phyloP scores from a whole-genome alignment of 2,888 invertebrate species.

The Drosophila leonis region DNA sequence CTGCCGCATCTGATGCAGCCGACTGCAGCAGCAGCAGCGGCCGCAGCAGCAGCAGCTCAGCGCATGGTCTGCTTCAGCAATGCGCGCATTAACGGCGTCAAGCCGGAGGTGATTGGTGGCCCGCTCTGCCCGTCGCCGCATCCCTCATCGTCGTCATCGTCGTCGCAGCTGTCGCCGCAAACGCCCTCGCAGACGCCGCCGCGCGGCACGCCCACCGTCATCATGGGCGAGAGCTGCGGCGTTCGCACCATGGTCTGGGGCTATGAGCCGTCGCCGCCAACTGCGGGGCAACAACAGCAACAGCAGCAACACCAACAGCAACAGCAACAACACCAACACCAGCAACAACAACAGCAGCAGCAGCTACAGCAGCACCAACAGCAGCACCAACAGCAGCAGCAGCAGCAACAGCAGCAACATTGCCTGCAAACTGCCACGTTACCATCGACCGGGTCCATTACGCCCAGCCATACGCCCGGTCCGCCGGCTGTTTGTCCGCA shows the following conservation, averaged over 20 bases:
- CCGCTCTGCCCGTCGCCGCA: constrained; percentile 84
- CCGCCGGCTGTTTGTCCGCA: constrained; percentile 81
- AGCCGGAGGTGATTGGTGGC: constrained; percentile 93
- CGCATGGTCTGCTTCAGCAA: constrained; percentile 87
- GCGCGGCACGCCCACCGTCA: constrained; percentile 93
- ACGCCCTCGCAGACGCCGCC: constrained; percentile 85
- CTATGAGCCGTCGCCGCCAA: constrained; percentile 86
- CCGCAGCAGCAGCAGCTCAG: constrained; percentile 83
- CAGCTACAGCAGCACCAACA: constrained; percentile 49
- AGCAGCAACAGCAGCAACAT: constrained; percentile 63
- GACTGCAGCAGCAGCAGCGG: constrained; percentile 81
- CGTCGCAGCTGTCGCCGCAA: constrained; percentile 84
- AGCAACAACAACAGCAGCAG: constrained; percentile 61
- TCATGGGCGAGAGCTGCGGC: constrained; percentile 97
- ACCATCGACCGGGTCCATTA: constrained; percentile 85
- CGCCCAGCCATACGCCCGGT: constrained; percentile 85
- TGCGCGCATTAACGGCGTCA: constrained; percentile 91
- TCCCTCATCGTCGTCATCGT: constrained; percentile 83
- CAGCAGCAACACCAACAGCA: constrained; percentile 70
- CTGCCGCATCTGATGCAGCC: constrained; percentile 84
- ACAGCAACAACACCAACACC: constrained; percentile 58
- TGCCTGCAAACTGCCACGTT: constrained; percentile 86
- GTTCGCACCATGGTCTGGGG: constrained; percentile 91
- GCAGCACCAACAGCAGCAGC: constrained; percentile 51
- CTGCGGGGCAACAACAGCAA: constrained; percentile 56